These are phyloP conservation scores for Mesorhabditis belari DNA, from an alignment of 2,888 invertebrate genomes.

Conservation along the genomic window DNA sequence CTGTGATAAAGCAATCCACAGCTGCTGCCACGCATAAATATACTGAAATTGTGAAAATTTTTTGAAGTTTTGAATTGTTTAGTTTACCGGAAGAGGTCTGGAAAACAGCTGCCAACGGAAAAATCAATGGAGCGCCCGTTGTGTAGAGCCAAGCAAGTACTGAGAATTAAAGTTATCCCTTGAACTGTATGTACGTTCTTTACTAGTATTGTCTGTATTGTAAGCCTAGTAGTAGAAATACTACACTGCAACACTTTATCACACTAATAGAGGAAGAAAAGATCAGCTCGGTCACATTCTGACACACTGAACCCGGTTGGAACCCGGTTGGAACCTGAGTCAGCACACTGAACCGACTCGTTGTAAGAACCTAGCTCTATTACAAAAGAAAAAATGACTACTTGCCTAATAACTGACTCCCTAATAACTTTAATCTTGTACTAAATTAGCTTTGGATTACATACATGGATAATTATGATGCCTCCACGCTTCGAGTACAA, in stretches of 20 bases:
- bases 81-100: conserved; percentile 38
- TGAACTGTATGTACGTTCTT: too few species aligned
- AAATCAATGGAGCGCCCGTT: conserved; percentile 44
- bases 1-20: conserved; percentile 46
- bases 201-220: too few species aligned
- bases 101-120: conserved; percentile 50
- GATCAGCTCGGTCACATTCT: too few species aligned
- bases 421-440: background rate
- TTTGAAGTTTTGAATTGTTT: background rate
- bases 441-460: background rate
- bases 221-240: too few species aligned
- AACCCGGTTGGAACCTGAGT: too few species aligned
- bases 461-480: conserved; percentile 47
- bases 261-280: too few species aligned
- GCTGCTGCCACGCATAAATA: conserved; percentile 52
- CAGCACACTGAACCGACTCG: too few species aligned
- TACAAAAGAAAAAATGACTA: too few species aligned
- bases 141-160: conserved; percentile 46
- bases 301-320: too few species aligned
- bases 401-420: background rate
- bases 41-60: conserved; percentile 16
- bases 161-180: conserved; percentile 17
- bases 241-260: too few species aligned
- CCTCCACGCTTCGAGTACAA: conserved; percentile 51
- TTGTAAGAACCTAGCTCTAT: too few species aligned